A percentile compares a stretch with the other conserved stretches of the same genome.
Evolutionary conservation across 2,888 invertebrate species (phyloP).

Genomic region (Caenorhabditis sinica): DNA sequence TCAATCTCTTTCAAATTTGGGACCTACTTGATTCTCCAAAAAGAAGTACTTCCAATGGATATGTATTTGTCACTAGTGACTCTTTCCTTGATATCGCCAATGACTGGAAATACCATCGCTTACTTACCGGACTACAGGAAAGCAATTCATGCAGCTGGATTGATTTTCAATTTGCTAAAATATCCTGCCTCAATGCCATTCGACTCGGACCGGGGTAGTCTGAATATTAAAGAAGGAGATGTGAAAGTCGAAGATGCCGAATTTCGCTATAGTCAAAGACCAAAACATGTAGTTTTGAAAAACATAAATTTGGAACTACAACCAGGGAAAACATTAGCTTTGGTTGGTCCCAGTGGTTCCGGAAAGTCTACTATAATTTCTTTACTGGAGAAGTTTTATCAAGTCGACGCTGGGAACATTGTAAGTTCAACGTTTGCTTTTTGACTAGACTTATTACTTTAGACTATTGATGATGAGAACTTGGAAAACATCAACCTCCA

Average conservation of each 20-base stretch:
- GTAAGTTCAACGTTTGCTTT: background rate
- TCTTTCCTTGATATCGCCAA: constrained; percentile 22
- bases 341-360: constrained; percentile 84
- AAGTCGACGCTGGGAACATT: constrained; percentile 88
- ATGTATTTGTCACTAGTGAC: constrained; percentile 84
- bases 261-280: constrained; percentile 76
- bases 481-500: constrained; percentile 73
- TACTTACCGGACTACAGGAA: constrained; percentile 85
- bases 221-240: constrained; percentile 83
- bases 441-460: background rate
- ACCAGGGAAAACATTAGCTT: constrained; percentile 84
- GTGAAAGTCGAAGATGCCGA: constrained; percentile 73
- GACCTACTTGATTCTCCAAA: constrained; percentile 73
- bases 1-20: constrained; percentile 86
- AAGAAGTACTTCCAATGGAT: constrained; percentile 83
- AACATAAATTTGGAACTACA: constrained; percentile 84
- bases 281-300: constrained; percentile 81
- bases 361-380: constrained; percentile 85
- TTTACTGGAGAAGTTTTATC: constrained; percentile 90
- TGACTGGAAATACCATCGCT: constrained; percentile 75
- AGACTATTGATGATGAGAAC: constrained; percentile 82
- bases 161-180: constrained; percentile 82
- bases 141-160: constrained; percentile 79
- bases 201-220: constrained; percentile 54
- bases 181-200: constrained; percentile 1